Evolutionary conservation across 2,113 vertebrate genomes (phyloP), one percentile per base, ranked within the genome.

Genomic region (Oceanodroma tethys): DNA sequence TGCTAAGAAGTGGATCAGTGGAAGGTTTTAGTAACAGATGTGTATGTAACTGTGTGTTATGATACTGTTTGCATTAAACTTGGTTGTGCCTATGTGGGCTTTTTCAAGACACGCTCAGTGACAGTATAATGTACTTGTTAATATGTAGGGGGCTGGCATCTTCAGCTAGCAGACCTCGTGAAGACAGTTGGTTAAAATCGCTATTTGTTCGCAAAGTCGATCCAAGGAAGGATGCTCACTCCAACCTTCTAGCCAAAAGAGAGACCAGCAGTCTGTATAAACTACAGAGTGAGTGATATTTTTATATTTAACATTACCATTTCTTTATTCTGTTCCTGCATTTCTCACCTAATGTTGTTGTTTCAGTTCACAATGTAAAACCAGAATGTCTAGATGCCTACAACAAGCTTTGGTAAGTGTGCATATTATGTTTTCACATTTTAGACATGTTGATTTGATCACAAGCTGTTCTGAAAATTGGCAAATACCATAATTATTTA

Each of bases 291-390:
- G 98, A 98, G 99, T 98, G 83, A 38, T 19, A 32, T 23, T 75
- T 80, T 26, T 40, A 55, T 52, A 20, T 27, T 79, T 84, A 43
- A 50, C 48, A 13, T 71, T 79, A n/a, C 52, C 16, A 0, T 12
- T 34, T 16, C 56, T 75, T 4, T 42, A 11, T 76, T 30, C 34
- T 45, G 13, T 52, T 90, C 76, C 50, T 82, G 89, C 87, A 42
- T 79, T 97, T 70, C 95, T 98, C 79, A 55, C 14, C 2, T 63
- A 29, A 84, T 96, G 86, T 97, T 97, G 96, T 97, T 91, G 85
- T 98, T 99, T 92, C 98, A 99, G 99, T 99, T 99, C 99, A 99
- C 98, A 99, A 99, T 91, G 99, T 99, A 93, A 99, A 99, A 96
- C 99, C 99, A 13, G 99, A 99, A 97, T 99, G 98, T 98, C 99